A percentile compares a stretch with the other conserved stretches of the same genome.
Evolutionary conservation across 1,140 invertebrate genomes (phyloP).

Genomic region (Aculops lycopersici): DNA sequence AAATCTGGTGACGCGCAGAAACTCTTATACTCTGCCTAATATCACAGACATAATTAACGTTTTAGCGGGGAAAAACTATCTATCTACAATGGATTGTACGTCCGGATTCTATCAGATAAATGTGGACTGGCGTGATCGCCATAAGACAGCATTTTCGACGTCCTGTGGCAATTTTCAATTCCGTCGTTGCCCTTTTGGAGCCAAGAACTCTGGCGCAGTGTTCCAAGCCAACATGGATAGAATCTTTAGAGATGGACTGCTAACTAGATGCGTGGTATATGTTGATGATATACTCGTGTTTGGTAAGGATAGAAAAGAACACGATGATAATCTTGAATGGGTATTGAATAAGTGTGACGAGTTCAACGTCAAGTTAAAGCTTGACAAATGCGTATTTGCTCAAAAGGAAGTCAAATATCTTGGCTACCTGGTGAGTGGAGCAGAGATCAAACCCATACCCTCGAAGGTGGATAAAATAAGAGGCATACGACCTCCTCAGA

Average conservation of each 20-base stretch:
- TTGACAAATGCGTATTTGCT: background rate
- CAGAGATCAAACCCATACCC: background rate
- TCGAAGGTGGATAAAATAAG: background rate
- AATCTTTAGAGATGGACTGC: background rate
- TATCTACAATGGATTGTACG: background rate
- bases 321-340: background rate
- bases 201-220: background rate
- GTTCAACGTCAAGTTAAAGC: background rate
- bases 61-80: constrained; percentile 12
- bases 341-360: background rate
- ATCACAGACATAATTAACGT: constrained; percentile 15
- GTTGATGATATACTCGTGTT: background rate
- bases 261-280: background rate
- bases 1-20: constrained; percentile 13
- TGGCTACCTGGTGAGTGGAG: background rate
- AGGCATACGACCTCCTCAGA: background rate
- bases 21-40: constrained; percentile 20
- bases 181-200: background rate
- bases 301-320: background rate
- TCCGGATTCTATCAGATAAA: background rate
- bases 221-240: background rate
- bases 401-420: background rate
- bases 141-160: background rate
- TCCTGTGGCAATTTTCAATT: background rate
- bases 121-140: background rate